These are phyloP conservation scores for Smutsia temminckii DNA, from an alignment of 2,797 vertebrate genomes.

Conservation along the genomic window DNA sequence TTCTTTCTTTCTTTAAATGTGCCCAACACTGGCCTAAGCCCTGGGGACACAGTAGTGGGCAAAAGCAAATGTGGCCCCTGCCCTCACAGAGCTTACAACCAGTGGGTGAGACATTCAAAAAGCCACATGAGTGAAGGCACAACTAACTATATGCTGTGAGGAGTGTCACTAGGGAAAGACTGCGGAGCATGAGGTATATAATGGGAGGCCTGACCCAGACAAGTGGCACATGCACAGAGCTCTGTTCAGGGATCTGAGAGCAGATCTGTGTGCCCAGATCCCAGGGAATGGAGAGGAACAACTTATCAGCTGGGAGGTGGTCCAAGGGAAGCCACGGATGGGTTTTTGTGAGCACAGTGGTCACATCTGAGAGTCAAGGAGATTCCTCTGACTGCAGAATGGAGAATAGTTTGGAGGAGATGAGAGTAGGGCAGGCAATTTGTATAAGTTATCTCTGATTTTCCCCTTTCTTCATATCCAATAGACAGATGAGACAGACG, in stretches of 20 bases:
- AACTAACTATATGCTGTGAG: no score
- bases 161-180: background rate
- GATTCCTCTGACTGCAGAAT: background rate
- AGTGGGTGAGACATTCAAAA: background rate
- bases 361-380: background rate
- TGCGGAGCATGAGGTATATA: rapidly evolving
- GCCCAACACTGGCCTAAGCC: no score
- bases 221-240: background rate
- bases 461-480: background rate
- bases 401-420: background rate
- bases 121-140: background rate
- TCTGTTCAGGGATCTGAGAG: background rate
- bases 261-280: background rate
- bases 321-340: background rate
- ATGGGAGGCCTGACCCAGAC: background rate
- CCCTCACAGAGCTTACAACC: background rate
- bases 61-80: background rate
- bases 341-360: background rate
- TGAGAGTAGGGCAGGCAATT: background rate
- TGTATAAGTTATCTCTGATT: background rate
- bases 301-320: background rate
- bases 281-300: background rate
- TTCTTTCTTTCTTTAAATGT: background rate
- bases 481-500: background rate
- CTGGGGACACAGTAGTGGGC: background rate